Evolutionary conservation across 2,888 invertebrate genomes (phyloP).

Genomic region (Argyresthia albistria): DNA sequence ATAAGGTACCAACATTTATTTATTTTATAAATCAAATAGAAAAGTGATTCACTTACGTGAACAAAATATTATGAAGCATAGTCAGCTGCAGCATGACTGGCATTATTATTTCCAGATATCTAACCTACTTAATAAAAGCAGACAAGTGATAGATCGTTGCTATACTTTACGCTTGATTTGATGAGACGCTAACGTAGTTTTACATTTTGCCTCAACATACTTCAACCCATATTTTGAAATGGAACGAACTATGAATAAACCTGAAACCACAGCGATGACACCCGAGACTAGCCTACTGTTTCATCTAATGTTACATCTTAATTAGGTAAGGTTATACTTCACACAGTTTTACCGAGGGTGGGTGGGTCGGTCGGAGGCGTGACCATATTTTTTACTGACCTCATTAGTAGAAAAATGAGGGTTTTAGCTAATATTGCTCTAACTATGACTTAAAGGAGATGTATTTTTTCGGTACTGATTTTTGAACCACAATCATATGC

Average conservation of each 20-base stretch:
- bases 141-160: neutral
- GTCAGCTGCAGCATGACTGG: too few species aligned
- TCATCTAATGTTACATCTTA: constrained; percentile 43
- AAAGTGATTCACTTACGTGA: too few species aligned
- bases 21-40: too few species aligned
- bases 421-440: neutral
- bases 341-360: too few species aligned
- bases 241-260: constrained; percentile 20
- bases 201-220: too few species aligned
- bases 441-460: too few species aligned
- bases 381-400: neutral
- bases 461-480: too few species aligned
- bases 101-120: too few species aligned
- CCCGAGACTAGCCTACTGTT: constrained; percentile 34
- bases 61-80: too few species aligned
- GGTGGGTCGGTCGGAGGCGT: neutral
- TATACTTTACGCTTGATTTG: neutral
- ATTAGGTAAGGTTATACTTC: constrained; percentile 25
- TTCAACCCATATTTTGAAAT: neutral
- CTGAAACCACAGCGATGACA: constrained; percentile 20
- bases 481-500: too few species aligned
- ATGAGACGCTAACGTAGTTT: too few species aligned
- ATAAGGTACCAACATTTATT: too few species aligned
- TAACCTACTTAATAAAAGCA: neutral
- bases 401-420: constrained; percentile 6